Evolutionary conservation across 2,113 vertebrate genomes (phyloP), one percentile per base, ranked within the genome.

Genomic region (Callorhinus ursinus): DNA sequence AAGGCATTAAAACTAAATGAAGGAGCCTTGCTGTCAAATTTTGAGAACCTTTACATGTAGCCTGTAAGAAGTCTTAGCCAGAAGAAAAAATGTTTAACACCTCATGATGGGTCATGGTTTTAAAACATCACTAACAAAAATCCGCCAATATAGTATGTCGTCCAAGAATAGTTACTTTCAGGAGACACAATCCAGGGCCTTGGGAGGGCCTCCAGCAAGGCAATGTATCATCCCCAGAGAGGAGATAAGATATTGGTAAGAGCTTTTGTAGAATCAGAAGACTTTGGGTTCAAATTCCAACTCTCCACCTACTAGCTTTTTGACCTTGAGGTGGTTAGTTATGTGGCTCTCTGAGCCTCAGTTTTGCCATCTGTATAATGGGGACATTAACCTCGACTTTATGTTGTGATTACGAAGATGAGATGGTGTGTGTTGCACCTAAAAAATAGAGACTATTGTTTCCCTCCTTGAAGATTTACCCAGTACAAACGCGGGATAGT

Each of bases 1-100:
- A 86, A 97, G 69, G 83, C 74, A 55, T 97, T 93, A 95, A 95
- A 96, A 83, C 42, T 61, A 83, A 93, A 21, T 8, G 51, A 93
- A 92, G 74, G 83, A 74, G 31, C 0, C 51, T 86, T 92, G 83
- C 74, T 61, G 72, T 79, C 74, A 87, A 80, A 65, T 77, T 82
- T 31, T 88, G 83, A 96, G 65, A 93, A 87, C 16, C 0, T 91
- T 91, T 79, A 69, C 0, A 0, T 39, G 26, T 11, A 19, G 26
- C 74, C 21, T 24, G 1, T 14, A 46, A 4, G 24, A 77, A 77
- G 74, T 74, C 72, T 74, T 28, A 74, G 13, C 39, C 24, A 4
- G 72, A 26, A 46, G 39, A 46, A 14, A 31, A 95, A 69, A 72
- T 65, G 31, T 33, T 85, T 31, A 31, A 3, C 18, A n/a, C 51